Base-by-base conservation (phyloP, 2,888 invertebrate genomes). In the Drosophila meridiana region DNA sequence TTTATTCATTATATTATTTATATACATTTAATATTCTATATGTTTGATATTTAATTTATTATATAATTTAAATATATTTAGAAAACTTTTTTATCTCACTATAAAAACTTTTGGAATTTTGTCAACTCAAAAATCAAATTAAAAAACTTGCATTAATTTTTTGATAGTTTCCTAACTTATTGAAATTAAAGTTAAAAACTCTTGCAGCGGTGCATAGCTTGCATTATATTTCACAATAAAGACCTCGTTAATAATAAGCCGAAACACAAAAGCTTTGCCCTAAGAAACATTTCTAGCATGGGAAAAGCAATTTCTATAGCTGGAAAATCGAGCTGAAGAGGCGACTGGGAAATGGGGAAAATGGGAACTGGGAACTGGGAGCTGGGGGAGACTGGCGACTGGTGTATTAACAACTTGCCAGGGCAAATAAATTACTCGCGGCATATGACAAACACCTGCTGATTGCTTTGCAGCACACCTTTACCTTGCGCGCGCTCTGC, bases 371-470 rank as follows among this genome's bases (percentile, higher is more conserved):
- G 4, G 4, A 11, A 7, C 20, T 62, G 67, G 28, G 11, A 47
- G 9, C 11, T 47, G 59, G 2, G 34, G 67, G 20, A 13, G 34
- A 59, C 34, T 75, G 55, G 30, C 47, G 45, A 70, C 30, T 30
- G 71, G 61, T 53, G 71, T 66, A 74, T 80, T 81, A 78, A 72
- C 79, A 80, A 79, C 59, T 80, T 82, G 67, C 55, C 64, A 34
- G 34, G 53, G 64, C 53, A 83, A 82, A 82, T 82, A 85, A 82
- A 85, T 82, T 76, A 80, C 83, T 38, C 32, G 61, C 3, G 43
- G 68, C 67, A 79, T 79, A 79, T 82, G 87, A 78, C 78, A 83
- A 85, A 85, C 83, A 83, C 85, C 83, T 87, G 83, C 83, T 83
- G 83, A 83, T 87, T 87, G 82, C 87, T 69, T 74, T 67, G 71